Conservation (phyloP, 2,797 vertebrate species). For the Chanos chanos region DNA sequence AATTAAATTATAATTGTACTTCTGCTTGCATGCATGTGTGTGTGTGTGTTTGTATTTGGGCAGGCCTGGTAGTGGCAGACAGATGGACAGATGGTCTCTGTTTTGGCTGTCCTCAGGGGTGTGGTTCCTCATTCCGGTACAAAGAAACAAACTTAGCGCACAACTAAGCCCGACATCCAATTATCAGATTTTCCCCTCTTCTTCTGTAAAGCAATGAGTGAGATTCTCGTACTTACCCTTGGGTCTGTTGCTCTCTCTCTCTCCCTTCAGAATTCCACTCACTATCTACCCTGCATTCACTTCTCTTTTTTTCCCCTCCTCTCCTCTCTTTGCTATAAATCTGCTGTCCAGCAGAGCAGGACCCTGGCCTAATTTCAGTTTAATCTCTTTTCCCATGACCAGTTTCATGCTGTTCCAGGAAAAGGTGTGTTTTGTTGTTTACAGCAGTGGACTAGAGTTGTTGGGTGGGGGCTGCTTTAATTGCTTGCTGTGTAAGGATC, state of each 20-base stretch:
- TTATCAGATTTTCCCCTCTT: constrained; percentile 49
- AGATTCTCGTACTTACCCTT: not conserved
- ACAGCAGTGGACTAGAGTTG: constrained; percentile 14
- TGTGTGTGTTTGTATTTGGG: constrained; percentile 12
- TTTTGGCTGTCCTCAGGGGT: constrained; percentile 50
- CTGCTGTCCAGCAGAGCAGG: not conserved
- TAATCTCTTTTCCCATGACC: constrained; percentile 16
- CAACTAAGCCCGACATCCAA: constrained; percentile 51
- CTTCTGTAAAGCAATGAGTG: not conserved
- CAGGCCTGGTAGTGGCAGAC: constrained; percentile 7
- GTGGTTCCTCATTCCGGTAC: constrained; percentile 29
- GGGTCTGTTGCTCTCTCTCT: constrained; percentile 17
- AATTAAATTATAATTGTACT: no score
- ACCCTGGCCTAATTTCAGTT: constrained; percentile 8
- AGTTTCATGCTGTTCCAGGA: not conserved
- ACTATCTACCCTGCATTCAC: constrained; percentile 25
- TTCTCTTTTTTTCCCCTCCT: constrained; percentile 36
- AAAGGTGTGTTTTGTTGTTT: constrained; percentile 17
- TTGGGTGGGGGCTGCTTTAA: constrained; percentile 8
- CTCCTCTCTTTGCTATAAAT: constrained; percentile 24
- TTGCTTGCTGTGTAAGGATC: constrained; percentile 29
- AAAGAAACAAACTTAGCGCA: constrained; percentile 38
- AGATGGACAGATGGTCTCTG: constrained; percentile 57
- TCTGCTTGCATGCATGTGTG: constrained; percentile 3
- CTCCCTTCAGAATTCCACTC: constrained; percentile 32